These are phyloP conservation scores for Miichthys miiuy DNA, from an alignment of 2,797 vertebrate genomes.

Conservation along the genomic window DNA sequence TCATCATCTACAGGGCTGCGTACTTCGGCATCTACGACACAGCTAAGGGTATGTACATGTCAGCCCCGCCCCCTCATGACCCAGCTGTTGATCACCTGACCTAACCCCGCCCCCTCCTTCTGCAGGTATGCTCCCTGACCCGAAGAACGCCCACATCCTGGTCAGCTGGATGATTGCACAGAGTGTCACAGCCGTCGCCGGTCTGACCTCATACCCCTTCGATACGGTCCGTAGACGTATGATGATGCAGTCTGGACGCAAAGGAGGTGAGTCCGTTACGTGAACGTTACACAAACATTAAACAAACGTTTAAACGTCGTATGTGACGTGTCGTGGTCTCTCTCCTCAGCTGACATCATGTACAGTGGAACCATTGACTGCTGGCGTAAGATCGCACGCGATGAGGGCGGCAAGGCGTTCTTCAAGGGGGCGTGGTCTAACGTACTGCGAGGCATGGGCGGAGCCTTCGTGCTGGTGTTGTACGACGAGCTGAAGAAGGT, in stretches of 20 bases:
- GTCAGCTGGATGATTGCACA: conserved; percentile 98
- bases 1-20: conserved; percentile 94
- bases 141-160: conserved; percentile 91
- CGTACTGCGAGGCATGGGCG: conserved; percentile 95
- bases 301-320: no score
- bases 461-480: conserved; percentile 95
- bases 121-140: conserved; percentile 94
- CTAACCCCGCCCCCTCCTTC: neutral
- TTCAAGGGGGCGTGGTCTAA: conserved; percentile 98
- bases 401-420: conserved; percentile 93
- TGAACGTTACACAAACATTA: no score
- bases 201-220: conserved; percentile 93
- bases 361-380: conserved; percentile 93
- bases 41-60: conserved; percentile 86
- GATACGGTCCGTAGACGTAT: conserved; percentile 94
- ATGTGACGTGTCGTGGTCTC: no score
- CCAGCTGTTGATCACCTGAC: no score
- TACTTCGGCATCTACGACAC: conserved; percentile 96
- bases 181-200: conserved; percentile 90
- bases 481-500: conserved; percentile 97
- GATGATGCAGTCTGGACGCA: conserved; percentile 98
- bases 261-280: conserved; percentile 81
- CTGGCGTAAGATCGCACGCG: conserved; percentile 94
- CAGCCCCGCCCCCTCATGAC: no score
- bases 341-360: conserved; percentile 89